Conservation (phyloP, 2,888 invertebrate genomes). For the Himalopsyche tibetana region DNA sequence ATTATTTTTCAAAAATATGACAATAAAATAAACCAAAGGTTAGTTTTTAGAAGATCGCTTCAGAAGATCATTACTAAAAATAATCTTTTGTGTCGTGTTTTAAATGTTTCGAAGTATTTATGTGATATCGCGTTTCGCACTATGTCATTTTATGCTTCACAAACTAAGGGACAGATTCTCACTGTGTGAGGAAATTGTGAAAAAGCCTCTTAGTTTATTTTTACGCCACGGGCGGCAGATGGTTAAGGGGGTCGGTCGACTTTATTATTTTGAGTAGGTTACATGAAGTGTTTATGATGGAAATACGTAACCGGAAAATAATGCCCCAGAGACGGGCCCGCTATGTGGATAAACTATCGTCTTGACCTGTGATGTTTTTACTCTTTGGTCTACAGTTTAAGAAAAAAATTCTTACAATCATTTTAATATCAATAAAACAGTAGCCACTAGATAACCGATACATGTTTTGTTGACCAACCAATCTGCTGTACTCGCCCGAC, state of each 20-base stretch:
- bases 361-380: not conserved
- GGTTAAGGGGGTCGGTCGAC: not conserved
- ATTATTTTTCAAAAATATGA: no score
- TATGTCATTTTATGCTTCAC: no score
- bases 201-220: conserved; percentile 4
- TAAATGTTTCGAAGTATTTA: not conserved
- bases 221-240: conserved; percentile 37
- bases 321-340: not conserved
- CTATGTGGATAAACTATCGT: not conserved
- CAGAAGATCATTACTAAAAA: no score
- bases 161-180: conserved; percentile 11
- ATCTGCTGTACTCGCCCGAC: no score
- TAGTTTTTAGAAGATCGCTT: no score
- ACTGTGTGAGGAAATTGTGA: conserved; percentile 20
- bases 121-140: not conserved
- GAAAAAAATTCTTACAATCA: no score
- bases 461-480: no score
- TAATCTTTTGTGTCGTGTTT: no score
- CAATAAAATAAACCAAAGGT: no score
- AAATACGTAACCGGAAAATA: not conserved
- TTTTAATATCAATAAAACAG: no score
- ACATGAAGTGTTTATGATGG: conserved; percentile 27
- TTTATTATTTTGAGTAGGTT: conserved; percentile 38
- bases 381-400: no score
- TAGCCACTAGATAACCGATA: no score